A percentile compares a stretch with the other conserved stretches of the same genome.
phyloP scores from a whole-genome alignment of 2,797 vertebrate species.

The Acanthornis magna region DNA sequence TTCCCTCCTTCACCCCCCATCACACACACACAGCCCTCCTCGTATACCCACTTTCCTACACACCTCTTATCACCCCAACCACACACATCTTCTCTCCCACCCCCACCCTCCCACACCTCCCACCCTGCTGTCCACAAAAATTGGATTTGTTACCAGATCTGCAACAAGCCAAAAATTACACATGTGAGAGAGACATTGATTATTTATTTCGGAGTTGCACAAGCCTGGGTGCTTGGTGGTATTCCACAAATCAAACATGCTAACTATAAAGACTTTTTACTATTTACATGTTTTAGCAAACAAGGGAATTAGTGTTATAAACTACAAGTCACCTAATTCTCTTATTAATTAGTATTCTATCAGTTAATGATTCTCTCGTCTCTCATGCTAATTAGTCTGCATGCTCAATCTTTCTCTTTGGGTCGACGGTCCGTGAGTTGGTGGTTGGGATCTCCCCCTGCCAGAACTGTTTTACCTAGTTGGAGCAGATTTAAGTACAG shows the following conservation, averaged over 20 bases:
- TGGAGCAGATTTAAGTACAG: background rate
- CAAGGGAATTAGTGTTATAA: background rate
- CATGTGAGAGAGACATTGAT: fast-evolving
- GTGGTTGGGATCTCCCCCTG: background rate
- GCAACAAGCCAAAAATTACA: background rate
- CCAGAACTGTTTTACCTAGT: background rate
- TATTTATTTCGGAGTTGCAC: background rate
- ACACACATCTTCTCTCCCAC: fast-evolving
- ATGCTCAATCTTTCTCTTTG: background rate
- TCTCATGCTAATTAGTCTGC: background rate
- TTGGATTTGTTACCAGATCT: background rate
- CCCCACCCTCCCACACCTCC: background rate
- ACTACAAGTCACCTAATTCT: background rate
- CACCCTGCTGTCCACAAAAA: background rate
- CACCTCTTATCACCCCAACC: too few relatives aligned
- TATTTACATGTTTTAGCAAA: background rate
- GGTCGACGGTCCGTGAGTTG: background rate
- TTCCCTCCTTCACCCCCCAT: background rate
- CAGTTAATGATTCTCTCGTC: background rate
- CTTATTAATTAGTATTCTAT: background rate
- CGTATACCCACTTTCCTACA: background rate
- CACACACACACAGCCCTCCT: background rate
- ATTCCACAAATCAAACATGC: background rate
- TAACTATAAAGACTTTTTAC: background rate
- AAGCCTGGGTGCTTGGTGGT: background rate